phyloP scores from a whole-genome alignment of 2,888 invertebrate genomes.

The Dendrolimus houi region DNA sequence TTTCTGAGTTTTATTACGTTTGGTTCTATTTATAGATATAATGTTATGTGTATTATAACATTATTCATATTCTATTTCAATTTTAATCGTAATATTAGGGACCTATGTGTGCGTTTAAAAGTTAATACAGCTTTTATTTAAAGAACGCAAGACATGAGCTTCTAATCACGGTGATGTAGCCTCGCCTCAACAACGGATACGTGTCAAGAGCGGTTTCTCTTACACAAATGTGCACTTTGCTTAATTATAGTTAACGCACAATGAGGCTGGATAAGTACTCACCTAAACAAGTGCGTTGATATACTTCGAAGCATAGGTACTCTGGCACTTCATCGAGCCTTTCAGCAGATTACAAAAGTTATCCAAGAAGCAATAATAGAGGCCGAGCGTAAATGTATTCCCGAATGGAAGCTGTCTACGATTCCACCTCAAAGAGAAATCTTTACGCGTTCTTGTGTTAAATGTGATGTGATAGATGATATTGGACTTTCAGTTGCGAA shows the following conservation, averaged over 20 bases:
- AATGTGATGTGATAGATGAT: constrained; percentile 44
- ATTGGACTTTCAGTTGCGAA: constrained; percentile 34
- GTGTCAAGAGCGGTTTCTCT: constrained; percentile 20
- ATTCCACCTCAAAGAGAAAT: constrained; percentile 24
- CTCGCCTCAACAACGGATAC: constrained; percentile 17
- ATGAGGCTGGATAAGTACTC: constrained; percentile 24
- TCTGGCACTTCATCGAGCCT: constrained; percentile 13
- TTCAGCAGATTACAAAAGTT: constrained; percentile 27
- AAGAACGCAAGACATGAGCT: constrained; percentile 12
- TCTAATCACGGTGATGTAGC: constrained; percentile 32
- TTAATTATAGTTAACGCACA: constrained; percentile 44
- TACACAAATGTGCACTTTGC: constrained; percentile 41
- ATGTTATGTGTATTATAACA: no score
- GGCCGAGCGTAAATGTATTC: constrained; percentile 10
- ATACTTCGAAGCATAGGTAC: neutral
- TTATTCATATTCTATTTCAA: no score
- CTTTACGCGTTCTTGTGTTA: constrained; percentile 35
- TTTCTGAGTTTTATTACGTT: no score
- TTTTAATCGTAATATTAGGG: no score
- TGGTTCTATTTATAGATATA: no score
- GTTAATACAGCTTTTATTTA: neutral
- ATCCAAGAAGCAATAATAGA: constrained; percentile 22
- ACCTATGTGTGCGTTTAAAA: neutral
- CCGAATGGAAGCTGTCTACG: constrained; percentile 21
- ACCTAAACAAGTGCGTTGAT: constrained; percentile 11